Conservation (phyloP, 2,113 vertebrate genomes). For the Naja naja region DNA sequence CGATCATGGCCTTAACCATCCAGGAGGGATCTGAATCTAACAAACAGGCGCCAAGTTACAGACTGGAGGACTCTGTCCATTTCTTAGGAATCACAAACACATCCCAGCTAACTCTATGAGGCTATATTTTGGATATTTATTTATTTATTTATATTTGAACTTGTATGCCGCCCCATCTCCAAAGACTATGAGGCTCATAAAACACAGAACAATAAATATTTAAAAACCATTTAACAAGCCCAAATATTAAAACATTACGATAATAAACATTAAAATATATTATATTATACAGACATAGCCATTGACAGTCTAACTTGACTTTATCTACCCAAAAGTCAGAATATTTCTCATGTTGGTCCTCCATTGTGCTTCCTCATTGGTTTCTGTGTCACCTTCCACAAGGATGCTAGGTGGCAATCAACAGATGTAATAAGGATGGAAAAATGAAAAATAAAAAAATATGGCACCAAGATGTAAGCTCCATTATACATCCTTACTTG, state of each 20-base stretch:
- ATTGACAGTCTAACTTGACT: background rate
- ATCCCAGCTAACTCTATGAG: background rate
- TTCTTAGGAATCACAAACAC: background rate
- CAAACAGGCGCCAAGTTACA: background rate
- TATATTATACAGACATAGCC: background rate
- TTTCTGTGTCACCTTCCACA: background rate
- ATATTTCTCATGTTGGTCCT: background rate
- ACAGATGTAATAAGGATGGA: background rate
- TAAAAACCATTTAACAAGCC: too few species aligned
- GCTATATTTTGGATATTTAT: background rate
- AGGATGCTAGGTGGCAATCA: background rate
- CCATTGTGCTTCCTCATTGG: background rate
- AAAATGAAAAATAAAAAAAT: background rate
- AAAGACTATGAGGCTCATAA: too few species aligned
- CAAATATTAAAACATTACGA: too few species aligned
- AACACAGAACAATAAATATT: too few species aligned
- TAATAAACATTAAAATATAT: too few species aligned
- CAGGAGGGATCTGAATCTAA: background rate
- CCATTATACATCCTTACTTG: background rate
- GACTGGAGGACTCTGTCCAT: background rate
- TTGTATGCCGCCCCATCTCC: too few species aligned
- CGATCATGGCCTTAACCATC: background rate
- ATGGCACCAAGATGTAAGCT: background rate
- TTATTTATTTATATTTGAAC: too few species aligned
- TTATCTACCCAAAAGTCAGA: background rate